A percentile compares a stretch with the other conserved stretches of the same genome.
Evolutionary conservation across 2,888 invertebrate genomes (phyloP).

Genomic region (Acanthosepion esculentum): DNA sequence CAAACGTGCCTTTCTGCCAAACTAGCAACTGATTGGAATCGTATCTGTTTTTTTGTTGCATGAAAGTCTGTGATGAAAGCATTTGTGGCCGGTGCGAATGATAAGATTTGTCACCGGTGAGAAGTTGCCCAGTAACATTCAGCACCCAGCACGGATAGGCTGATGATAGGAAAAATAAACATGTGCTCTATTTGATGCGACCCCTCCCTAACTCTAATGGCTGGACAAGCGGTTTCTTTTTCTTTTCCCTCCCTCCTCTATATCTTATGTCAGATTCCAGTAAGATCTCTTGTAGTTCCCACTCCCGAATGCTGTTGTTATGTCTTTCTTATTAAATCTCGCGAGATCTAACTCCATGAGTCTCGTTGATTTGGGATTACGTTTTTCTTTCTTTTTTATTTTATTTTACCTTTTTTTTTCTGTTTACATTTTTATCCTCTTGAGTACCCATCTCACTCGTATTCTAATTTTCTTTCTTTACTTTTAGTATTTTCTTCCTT

Average conservation of each 20-base stretch:
- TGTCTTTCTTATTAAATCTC: too few relatives aligned
- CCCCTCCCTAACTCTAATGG: neutral
- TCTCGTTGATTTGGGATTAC: too few relatives aligned
- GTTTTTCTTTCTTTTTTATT: too few relatives aligned
- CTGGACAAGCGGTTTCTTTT: too few relatives aligned
- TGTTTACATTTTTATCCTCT: too few relatives aligned
- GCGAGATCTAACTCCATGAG: too few relatives aligned
- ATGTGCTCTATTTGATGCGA: neutral
- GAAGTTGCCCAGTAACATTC: neutral
- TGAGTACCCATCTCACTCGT: too few relatives aligned
- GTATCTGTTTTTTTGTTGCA: neutral
- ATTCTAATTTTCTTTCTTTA: too few relatives aligned
- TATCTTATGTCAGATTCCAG: neutral
- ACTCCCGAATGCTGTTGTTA: too few relatives aligned
- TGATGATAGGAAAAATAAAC: conserved; percentile 33
- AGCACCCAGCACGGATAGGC: conserved; percentile 12
- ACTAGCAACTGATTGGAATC: neutral
- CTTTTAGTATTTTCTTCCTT: too few relatives aligned
- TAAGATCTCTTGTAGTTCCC: too few relatives aligned
- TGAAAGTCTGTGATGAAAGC: neutral
- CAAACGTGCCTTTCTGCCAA: neutral
- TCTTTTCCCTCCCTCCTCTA: neutral
- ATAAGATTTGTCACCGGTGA: neutral
- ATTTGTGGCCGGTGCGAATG: neutral
- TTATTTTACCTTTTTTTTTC: too few relatives aligned